These are phyloP conservation scores for Thalassoma bifasciatum DNA, from an alignment of 2,113 vertebrate species.

Conservation along the genomic window DNA sequence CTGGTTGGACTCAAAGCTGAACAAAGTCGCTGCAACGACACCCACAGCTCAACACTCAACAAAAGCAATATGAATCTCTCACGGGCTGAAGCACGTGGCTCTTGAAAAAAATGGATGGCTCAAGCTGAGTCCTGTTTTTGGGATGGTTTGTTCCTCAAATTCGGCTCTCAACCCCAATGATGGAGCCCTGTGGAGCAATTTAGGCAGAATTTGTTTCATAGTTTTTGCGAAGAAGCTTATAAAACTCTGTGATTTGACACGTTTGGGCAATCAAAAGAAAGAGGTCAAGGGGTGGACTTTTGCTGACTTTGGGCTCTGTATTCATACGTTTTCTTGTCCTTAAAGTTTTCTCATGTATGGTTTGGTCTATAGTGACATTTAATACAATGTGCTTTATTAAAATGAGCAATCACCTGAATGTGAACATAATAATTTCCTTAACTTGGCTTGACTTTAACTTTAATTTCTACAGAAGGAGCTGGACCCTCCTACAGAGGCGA, in stretches of 20 bases:
- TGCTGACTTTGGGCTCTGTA: neutral
- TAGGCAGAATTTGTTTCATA: neutral
- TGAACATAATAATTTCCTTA: no score
- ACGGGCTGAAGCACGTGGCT: neutral
- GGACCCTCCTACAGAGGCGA: no score
- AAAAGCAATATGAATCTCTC: neutral
- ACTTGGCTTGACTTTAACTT: no score
- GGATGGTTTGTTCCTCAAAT: neutral
- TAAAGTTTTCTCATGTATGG: neutral
- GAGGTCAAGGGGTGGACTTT: neutral
- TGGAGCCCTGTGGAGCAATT: neutral
- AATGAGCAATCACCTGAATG: no score
- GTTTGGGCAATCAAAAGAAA: neutral
- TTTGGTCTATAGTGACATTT: no score
- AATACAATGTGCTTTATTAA: no score
- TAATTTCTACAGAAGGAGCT: no score
- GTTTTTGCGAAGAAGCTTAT: neutral
- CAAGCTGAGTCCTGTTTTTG: neutral
- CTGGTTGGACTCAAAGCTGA: neutral
- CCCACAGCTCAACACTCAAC: neutral
- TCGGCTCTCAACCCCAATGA: neutral
- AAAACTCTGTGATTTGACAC: neutral
- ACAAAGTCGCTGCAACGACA: neutral
- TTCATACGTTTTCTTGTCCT: neutral
- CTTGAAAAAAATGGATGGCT: neutral